phyloP scores from a whole-genome alignment of 2,113 vertebrate genomes.

The Malaclemys terrapin region DNA sequence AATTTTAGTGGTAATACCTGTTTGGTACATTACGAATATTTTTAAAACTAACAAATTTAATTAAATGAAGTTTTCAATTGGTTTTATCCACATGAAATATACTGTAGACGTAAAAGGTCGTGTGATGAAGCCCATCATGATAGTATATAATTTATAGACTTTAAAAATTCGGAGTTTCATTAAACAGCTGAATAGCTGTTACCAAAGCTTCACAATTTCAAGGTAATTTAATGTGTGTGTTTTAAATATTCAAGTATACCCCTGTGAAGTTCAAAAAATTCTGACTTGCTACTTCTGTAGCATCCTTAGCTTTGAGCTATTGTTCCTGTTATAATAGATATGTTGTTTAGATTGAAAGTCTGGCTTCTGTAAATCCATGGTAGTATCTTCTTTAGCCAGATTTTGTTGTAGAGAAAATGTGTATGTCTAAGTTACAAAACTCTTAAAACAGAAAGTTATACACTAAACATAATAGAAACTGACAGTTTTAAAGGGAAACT shows the following conservation, averaged over 20 bases:
- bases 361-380: neutral
- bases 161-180: neutral
- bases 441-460: neutral
- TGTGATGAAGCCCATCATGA: neutral
- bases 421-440: neutral
- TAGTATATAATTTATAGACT: neutral
- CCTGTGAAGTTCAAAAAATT: neutral
- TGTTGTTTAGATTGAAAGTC: neutral
- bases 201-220: too few relatives aligned
- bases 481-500: neutral
- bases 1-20: neutral
- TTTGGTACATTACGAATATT: neutral
- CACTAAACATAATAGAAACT: neutral
- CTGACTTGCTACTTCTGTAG: neutral
- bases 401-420: neutral
- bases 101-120: neutral
- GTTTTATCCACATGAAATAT: neutral
- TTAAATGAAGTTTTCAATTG: neutral
- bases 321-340: neutral
- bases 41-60: neutral
- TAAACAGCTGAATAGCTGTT: too few relatives aligned
- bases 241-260: fast-evolving
- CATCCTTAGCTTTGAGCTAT: neutral
- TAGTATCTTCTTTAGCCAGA: neutral
- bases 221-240: neutral